A percentile compares a stretch with the other conserved stretches of the same genome.
Evolutionary conservation across 2,888 invertebrate genomes (phyloP).

Genomic region (Polietes domitor): DNA sequence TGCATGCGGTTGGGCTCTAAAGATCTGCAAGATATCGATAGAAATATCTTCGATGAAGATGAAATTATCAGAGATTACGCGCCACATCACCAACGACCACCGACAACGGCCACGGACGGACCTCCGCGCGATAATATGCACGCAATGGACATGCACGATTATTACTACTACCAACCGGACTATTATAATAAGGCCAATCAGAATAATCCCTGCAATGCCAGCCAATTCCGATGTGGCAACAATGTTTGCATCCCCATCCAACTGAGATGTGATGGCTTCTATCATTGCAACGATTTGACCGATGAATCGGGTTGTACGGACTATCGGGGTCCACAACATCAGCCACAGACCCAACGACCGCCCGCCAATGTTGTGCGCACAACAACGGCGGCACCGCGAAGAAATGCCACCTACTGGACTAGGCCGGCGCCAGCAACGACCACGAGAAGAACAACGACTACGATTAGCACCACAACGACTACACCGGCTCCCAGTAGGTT

Average conservation of each 20-base stretch:
- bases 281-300: slow-evolving; percentile 84
- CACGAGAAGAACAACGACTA: slow-evolving; percentile 42
- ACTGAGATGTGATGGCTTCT: slow-evolving; percentile 82
- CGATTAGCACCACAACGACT: slow-evolving; percentile 41
- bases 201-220: slow-evolving; percentile 80
- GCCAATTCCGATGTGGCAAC: slow-evolving; percentile 83
- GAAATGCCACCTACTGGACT: slow-evolving; percentile 42
- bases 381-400: slow-evolving; percentile 58
- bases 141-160: slow-evolving; percentile 70
- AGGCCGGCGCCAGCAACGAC: slow-evolving; percentile 38
- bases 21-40: slow-evolving; percentile 63
- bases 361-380: slow-evolving; percentile 67
- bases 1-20: slow-evolving; percentile 60
- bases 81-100: slow-evolving; percentile 64
- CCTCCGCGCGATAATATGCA: slow-evolving; percentile 57
- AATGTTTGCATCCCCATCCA: slow-evolving; percentile 83
- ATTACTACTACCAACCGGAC: slow-evolving; percentile 68
- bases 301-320: slow-evolving; percentile 82
- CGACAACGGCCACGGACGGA: slow-evolving; percentile 36
- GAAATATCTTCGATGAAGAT: slow-evolving; percentile 70
- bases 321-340: slow-evolving; percentile 35
- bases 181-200: slow-evolving; percentile 74
- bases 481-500: slow-evolving; percentile 68
- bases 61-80: slow-evolving; percentile 73
- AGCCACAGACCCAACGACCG: slow-evolving; percentile 43